Base-by-base conservation (phyloP, 2,888 invertebrate genomes). In the Hirtodrosophila trivittata region DNA sequence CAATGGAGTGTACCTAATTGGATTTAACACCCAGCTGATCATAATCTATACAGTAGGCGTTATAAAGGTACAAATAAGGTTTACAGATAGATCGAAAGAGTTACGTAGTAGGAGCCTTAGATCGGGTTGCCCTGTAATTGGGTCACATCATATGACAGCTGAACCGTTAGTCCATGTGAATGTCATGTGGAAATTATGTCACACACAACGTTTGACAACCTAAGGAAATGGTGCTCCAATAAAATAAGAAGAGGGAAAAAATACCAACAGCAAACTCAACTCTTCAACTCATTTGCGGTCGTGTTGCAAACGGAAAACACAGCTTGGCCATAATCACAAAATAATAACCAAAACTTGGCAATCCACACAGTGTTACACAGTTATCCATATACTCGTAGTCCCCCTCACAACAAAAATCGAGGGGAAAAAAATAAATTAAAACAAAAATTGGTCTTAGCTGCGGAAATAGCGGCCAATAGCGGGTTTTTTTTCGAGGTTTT, bases 261-360 rank as follows among this genome's bases (percentile, higher is more conserved):
- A 39, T 47, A 18, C 18, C 26, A 51, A 50, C 8, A 42, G 42
- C 18, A 32, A 37, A 37, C 9, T 41, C 47, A 56, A 45, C 50
- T 67, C 41, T 45, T 55, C 55, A 58, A 74, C 68, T 60, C 66
- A 55, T 54, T 57, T 51, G 60, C 28, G 70, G 39, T 57, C 70
- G 54, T 70, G 75, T 72, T 57, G 74, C 75, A 77, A 77, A 75
- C 66, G 75, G 75, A 77, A 74, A 74, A 57, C 74, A 58, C 54
- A 54, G 73, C 57, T 72, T 30, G 49, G 46, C 33, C 63, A 75
- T 75, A 75, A 75, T 75, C 65, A 74, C 74, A 74, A 77, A 69
- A 77, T 75, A 75, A 75, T 77, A 75, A 69, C 69, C 77, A 60
- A 51, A 47, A 38, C 47, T 66, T 16, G 47, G 59, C 59, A 60